phyloP scores from a whole-genome alignment of 2,113 vertebrate genomes.

The Kryptolebias marmoratus region DNA sequence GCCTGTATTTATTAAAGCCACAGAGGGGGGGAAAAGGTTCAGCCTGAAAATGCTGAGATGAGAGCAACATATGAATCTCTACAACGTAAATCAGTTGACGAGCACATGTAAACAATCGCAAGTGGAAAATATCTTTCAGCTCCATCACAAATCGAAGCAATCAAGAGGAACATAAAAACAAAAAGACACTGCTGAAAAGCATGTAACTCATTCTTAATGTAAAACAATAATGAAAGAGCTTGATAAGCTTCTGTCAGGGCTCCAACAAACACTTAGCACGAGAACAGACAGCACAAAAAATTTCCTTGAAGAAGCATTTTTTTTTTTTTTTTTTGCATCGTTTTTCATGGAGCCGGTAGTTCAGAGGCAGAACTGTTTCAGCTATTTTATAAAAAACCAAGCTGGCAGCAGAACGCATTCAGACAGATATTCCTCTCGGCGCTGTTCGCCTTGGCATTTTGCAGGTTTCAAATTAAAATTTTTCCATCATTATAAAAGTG shows the following conservation, averaged over 20 bases:
- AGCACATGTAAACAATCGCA: conserved; percentile 15
- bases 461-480: conserved; percentile 46
- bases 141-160: conserved; percentile 28
- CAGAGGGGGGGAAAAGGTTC: conserved; percentile 17
- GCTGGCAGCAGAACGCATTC: conserved; percentile 40
- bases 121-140: conserved; percentile 13
- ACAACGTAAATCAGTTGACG: conserved; percentile 24
- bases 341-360: conserved; percentile 47
- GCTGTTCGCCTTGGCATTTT: conserved; percentile 42
- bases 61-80: conserved; percentile 28
- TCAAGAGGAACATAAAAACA: conserved; percentile 31
- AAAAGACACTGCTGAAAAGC: conserved; percentile 2
- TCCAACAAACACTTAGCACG: conserved; percentile 27
- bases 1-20: conserved; percentile 42
- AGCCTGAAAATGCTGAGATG: conserved; percentile 28
- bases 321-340: conserved; percentile 14
- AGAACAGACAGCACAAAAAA: conserved; percentile 39
- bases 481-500: conserved; percentile 44
- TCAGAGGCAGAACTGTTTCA: conserved; percentile 32
- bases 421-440: conserved; percentile 39
- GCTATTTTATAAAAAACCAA: conserved; percentile 51
- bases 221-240: conserved; percentile 25
- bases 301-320: conserved; percentile 22
- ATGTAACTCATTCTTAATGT: conserved; percentile 19
- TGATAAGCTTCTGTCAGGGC: conserved; percentile 43